Conservation (phyloP, 2,113 vertebrate genomes). For the Otis tarda region DNA sequence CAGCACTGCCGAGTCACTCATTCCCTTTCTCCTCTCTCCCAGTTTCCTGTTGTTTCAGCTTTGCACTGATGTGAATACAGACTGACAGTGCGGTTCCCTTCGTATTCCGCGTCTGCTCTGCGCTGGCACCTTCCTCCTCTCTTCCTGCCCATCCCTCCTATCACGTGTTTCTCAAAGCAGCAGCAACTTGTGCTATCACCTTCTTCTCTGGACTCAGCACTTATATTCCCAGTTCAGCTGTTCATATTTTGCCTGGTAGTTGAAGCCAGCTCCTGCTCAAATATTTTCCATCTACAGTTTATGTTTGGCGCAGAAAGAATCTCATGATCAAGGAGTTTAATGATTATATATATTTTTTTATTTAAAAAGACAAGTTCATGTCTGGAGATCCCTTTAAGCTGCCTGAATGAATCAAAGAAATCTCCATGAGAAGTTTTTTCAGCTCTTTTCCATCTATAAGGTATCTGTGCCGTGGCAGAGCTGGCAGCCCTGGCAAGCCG, state of each 20-base stretch:
- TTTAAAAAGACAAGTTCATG: constrained; percentile 40
- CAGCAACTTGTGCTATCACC: neutral
- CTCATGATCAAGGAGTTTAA: neutral
- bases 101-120: neutral
- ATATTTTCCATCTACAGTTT: constrained; percentile 57
- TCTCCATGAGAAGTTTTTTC: neutral
- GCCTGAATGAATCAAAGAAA: neutral
- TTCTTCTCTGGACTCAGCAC: neutral
- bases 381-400: constrained; percentile 11
- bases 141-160: constrained; percentile 1
- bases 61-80: neutral
- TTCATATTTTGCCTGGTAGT: constrained; percentile 1
- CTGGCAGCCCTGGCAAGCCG: neutral
- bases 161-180: neutral
- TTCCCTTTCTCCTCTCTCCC: neutral
- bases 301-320: constrained; percentile 17
- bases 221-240: constrained; percentile 35
- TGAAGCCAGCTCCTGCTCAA: constrained; percentile 18
- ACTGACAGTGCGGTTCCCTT: neutral
- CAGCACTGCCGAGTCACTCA: neutral
- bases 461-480: neutral
- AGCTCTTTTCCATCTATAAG: neutral
- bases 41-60: constrained; percentile 10
- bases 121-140: neutral
- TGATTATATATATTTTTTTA: neutral